These are phyloP conservation scores for Graptemys geographica DNA, from an alignment of 2,797 vertebrate species.

Conservation along the genomic window DNA sequence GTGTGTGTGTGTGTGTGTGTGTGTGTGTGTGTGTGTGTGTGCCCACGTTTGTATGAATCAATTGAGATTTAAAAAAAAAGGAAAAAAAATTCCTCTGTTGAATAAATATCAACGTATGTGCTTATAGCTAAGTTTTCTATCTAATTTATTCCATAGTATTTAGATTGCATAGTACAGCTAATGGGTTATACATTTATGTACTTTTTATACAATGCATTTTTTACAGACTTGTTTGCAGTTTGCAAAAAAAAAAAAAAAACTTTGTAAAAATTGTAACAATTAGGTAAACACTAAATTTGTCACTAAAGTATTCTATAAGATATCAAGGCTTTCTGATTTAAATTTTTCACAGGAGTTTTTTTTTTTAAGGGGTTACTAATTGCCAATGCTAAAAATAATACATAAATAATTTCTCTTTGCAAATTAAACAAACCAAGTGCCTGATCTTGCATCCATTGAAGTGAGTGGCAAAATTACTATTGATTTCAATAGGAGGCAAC, in stretches of 20 bases:
- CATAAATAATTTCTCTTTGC: constrained; percentile 60
- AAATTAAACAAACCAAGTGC: constrained; percentile 24
- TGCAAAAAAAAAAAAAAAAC: constrained; percentile 66
- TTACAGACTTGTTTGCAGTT: constrained; percentile 78
- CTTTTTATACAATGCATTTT: constrained; percentile 76
- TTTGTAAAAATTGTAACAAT: constrained; percentile 45
- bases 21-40: constrained; percentile 7
- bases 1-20: constrained; percentile 24
- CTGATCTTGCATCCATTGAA: constrained; percentile 10
- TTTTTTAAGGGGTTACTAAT: constrained; percentile 40
- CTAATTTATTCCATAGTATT: constrained; percentile 94
- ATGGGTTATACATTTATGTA: constrained; percentile 76
- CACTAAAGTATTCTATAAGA: constrained; percentile 74
- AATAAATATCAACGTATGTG: constrained; percentile 88
- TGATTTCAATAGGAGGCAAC: constrained; percentile 19
- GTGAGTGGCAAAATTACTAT: constrained; percentile 14
- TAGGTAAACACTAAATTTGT: constrained; percentile 67
- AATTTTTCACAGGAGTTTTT: constrained; percentile 58
- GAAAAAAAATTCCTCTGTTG: constrained; percentile 83
- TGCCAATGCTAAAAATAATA: constrained; percentile 17
- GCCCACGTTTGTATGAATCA: constrained; percentile 72
- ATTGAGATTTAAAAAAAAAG: constrained; percentile 76
- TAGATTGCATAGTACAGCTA: constrained; percentile 80
- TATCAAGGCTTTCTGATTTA: constrained; percentile 77
- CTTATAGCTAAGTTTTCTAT: constrained; percentile 88